A percentile compares a stretch with the other conserved stretches of the same genome.
These are phyloP conservation scores for Drosophila sordidapex DNA, from an alignment of 2,888 invertebrate genomes.

Conservation along the genomic window DNA sequence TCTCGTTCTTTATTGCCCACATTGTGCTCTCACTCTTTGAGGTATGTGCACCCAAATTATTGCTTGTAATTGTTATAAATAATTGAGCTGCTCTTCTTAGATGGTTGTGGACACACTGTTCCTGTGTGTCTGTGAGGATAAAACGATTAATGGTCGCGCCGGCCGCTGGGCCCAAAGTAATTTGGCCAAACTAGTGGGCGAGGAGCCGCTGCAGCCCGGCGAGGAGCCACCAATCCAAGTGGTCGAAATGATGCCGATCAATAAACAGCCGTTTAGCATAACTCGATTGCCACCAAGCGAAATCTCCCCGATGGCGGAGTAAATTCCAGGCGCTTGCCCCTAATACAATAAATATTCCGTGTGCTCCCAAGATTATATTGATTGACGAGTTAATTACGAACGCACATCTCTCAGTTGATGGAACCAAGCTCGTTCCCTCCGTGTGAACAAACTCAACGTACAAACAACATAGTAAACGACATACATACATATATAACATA, in stretches of 20 bases:
- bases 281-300: conserved; percentile 68
- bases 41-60: conserved; percentile 85
- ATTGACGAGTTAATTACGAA: conserved; percentile 25
- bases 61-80: not conserved
- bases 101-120: conserved; percentile 97
- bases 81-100: conserved; percentile 85
- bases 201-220: conserved; percentile 83
- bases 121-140: conserved; percentile 97
- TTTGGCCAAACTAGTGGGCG: conserved; percentile 87
- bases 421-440: conserved; percentile 32
- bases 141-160: conserved; percentile 91
- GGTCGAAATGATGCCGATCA: conserved; percentile 85
- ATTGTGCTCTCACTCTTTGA: conserved; percentile 97
- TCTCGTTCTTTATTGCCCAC: conserved; percentile 96
- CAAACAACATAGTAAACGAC: conserved; percentile 41
- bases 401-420: conserved; percentile 28
- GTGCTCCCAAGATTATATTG: conserved; percentile 25
- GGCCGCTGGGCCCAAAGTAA: conserved; percentile 88
- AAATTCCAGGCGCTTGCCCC: conserved; percentile 26
- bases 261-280: conserved; percentile 84
- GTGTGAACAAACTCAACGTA: conserved; percentile 56
- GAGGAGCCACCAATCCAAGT: conserved; percentile 84
- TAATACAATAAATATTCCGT: conserved; percentile 16
- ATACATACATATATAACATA: conserved; percentile 12
- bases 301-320: conserved; percentile 68